phyloP scores from a whole-genome alignment of 2,113 vertebrate genomes.

The Nestor notabilis region DNA sequence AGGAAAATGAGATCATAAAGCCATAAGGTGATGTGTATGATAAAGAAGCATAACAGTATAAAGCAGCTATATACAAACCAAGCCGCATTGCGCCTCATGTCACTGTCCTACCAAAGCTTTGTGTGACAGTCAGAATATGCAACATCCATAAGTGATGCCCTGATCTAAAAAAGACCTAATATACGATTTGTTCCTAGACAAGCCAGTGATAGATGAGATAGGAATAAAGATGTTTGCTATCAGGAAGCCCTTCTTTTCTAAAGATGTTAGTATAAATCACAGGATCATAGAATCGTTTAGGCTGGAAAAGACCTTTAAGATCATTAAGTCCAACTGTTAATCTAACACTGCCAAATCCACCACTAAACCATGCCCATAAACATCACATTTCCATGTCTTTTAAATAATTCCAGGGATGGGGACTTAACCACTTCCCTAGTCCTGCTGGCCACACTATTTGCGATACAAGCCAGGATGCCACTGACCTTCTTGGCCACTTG shows the following conservation, averaged over 20 bases:
- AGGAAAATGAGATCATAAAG: not conserved
- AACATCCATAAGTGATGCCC: not conserved
- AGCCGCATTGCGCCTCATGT: not conserved
- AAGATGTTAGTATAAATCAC: not conserved
- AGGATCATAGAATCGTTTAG: not conserved
- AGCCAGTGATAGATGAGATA: not conserved
- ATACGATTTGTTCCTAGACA: not conserved
- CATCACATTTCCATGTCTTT: rapidly evolving
- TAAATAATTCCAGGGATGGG: not conserved
- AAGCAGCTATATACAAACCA: not conserved
- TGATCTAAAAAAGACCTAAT: not conserved
- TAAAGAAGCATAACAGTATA: not conserved
- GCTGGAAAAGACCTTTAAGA: not conserved
- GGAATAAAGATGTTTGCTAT: not conserved
- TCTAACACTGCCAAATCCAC: not conserved
- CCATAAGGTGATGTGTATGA: not conserved
- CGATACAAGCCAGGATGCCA: not conserved
- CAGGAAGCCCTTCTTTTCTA: not conserved
- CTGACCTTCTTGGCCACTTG: not conserved
- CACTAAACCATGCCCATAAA: not conserved
- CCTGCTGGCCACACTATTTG: not conserved
- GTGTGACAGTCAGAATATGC: not conserved
- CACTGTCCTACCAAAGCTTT: not conserved
- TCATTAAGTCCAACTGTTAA: rapidly evolving
- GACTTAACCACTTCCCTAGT: too few relatives aligned